Conservation (phyloP, 2,113 vertebrate genomes). For the Cyprinodon variegatus region DNA sequence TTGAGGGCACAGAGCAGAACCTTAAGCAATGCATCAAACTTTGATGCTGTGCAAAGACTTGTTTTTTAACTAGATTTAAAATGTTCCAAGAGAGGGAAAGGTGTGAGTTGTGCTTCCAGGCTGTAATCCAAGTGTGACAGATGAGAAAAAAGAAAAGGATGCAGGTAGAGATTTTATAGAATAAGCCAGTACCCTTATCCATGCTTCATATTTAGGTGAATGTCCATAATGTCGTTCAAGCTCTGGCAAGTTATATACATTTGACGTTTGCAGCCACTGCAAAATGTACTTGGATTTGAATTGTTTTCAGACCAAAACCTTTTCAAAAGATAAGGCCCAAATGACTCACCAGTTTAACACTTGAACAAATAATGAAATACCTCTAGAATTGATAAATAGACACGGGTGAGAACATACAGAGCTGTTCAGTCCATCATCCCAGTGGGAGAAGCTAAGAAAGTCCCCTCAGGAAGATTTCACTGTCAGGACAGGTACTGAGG, state of each 20-base stretch:
- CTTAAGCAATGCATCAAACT: neutral
- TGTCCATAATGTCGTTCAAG: constrained; percentile 2
- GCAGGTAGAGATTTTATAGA: neutral
- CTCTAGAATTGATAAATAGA: neutral
- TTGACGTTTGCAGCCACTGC: neutral
- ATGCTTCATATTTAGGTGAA: neutral
- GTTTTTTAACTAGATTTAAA: neutral
- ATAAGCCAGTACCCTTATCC: neutral
- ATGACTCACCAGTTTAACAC: neutral
- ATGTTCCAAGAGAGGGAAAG: neutral
- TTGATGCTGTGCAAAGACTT: neutral
- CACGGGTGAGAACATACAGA: neutral
- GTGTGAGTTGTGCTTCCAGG: neutral
- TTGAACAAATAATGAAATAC: neutral
- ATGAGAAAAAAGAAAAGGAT: neutral
- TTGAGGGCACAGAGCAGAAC: constrained; percentile 1
- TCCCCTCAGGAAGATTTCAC: neutral
- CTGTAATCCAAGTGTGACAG: neutral
- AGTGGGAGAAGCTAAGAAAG: neutral
- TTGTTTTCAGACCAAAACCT: neutral
- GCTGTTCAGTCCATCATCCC: neutral
- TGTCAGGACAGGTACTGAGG: neutral
- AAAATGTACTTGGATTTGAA: neutral
- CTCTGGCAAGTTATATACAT: neutral
- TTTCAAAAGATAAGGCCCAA: neutral